A percentile compares a stretch with the other conserved stretches of the same genome.
These are phyloP conservation scores for Microctenopoma stevenorrisi DNA, from an alignment of 2,797 vertebrate species.

Conservation along the genomic window DNA sequence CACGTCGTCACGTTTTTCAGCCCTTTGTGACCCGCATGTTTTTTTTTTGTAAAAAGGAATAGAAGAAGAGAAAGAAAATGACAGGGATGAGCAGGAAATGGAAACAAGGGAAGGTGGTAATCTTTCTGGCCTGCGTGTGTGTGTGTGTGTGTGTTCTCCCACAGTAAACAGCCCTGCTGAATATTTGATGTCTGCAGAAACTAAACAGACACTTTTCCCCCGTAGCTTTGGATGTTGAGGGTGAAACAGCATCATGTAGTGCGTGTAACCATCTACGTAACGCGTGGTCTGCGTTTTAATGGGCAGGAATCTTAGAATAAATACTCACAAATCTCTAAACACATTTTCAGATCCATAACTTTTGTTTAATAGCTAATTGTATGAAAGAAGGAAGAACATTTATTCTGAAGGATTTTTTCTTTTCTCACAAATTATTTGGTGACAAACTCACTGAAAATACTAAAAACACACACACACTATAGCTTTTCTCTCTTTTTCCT, in stretches of 20 bases:
- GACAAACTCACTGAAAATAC: slow-evolving; percentile 18
- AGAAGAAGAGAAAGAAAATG: slow-evolving; percentile 54
- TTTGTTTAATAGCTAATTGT: neutral
- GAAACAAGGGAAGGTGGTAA: slow-evolving; percentile 57
- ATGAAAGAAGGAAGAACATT: neutral
- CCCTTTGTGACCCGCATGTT: slow-evolving; percentile 37
- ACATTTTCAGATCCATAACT: neutral
- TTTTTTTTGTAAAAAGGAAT: slow-evolving; percentile 40
- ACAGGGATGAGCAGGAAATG: slow-evolving; percentile 58
- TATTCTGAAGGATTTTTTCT: slow-evolving; percentile 3
- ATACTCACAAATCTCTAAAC: no score
- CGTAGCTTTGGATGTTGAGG: slow-evolving; percentile 13
- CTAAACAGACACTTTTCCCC: slow-evolving; percentile 41
- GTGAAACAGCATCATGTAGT: slow-evolving; percentile 17
- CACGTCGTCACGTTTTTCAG: slow-evolving; percentile 33
- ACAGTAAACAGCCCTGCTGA: slow-evolving; percentile 48
- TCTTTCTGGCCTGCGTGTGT: slow-evolving; percentile 37
- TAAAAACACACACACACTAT: slow-evolving; percentile 14
- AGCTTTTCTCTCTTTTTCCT: slow-evolving; percentile 16
- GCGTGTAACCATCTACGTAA: slow-evolving; percentile 2
- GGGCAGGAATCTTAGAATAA: no score
- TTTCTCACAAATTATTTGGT: slow-evolving; percentile 5
- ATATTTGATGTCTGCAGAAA: slow-evolving; percentile 62
- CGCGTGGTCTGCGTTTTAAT: neutral
- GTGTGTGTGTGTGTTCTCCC: neutral